phyloP scores from a whole-genome alignment of 1,140 invertebrate genomes.

The Leptestheria dahalacensis region DNA sequence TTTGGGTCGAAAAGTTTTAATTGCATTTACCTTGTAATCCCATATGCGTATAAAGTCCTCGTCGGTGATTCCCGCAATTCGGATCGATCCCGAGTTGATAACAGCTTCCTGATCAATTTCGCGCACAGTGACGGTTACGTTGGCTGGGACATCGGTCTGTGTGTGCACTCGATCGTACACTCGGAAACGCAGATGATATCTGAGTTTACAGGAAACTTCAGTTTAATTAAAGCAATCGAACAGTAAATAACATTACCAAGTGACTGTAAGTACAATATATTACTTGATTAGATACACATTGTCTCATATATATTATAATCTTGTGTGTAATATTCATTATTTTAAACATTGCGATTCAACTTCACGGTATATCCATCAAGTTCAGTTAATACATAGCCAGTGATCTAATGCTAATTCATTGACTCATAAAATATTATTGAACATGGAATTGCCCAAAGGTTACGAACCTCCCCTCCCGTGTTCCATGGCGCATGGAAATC shows the following conservation, averaged over 20 bases:
- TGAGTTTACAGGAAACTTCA: slow-evolving; percentile 24
- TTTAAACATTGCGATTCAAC: too few species aligned
- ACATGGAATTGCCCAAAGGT: too few species aligned
- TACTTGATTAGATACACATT: too few species aligned
- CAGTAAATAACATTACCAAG: too few species aligned
- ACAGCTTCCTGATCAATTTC: slow-evolving; percentile 91
- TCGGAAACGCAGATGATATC: slow-evolving; percentile 71
- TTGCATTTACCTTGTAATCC: slow-evolving; percentile 58
- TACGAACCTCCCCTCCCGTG: slow-evolving; percentile 68
- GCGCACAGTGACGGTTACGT: slow-evolving; percentile 81
- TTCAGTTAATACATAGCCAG: too few species aligned
- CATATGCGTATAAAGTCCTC: slow-evolving; percentile 90
- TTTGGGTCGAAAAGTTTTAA: slow-evolving; percentile 4
- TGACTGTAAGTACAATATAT: too few species aligned
- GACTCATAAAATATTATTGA: too few species aligned
- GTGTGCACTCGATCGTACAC: slow-evolving; percentile 88
- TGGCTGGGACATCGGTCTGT: slow-evolving; percentile 76
- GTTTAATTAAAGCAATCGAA: too few species aligned
- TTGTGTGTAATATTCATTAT: too few species aligned
- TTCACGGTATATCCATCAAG: too few species aligned
- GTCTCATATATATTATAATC: too few species aligned
- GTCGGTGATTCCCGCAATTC: slow-evolving; percentile 84
- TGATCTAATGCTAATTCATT: too few species aligned
- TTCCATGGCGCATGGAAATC: slow-evolving; percentile 86
- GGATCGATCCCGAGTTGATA: slow-evolving; percentile 81